Conservation (phyloP, 2,888 invertebrate genomes). For the Neria commutata region DNA sequence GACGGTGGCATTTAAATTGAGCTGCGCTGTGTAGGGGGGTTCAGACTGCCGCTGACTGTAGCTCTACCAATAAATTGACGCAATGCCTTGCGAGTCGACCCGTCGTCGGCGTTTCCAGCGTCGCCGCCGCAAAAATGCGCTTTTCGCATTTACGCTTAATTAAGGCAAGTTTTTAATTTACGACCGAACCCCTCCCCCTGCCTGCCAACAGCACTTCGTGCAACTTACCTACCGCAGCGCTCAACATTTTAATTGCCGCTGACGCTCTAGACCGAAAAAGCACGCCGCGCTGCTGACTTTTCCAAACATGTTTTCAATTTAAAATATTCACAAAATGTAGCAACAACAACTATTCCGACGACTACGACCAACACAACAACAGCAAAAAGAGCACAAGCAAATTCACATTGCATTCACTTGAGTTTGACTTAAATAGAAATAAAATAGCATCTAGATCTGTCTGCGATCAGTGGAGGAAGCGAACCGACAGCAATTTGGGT, state of each 20-base stretch:
- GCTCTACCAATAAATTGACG: no score
- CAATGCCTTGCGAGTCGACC: no score
- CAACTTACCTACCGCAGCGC: constrained; percentile 14
- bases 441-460: background rate
- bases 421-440: constrained; percentile 1
- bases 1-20: no score
- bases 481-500: no score
- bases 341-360: background rate
- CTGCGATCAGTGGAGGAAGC: no score
- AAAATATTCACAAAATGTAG: constrained; percentile 2
- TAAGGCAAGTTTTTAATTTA: background rate
- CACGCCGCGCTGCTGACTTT: background rate
- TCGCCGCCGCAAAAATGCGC: no score
- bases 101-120: no score
- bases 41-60: no score
- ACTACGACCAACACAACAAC: constrained; percentile 1
- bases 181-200: no score
- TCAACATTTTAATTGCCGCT: background rate
- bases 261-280: background rate
- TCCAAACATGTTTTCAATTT: constrained; percentile 23
- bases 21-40: no score
- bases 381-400: background rate
- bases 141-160: no score
- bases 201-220: background rate
- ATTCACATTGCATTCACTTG: constrained; percentile 7